Conservation (phyloP, 2,888 invertebrate species). For the Leptogaster cylindrica region DNA sequence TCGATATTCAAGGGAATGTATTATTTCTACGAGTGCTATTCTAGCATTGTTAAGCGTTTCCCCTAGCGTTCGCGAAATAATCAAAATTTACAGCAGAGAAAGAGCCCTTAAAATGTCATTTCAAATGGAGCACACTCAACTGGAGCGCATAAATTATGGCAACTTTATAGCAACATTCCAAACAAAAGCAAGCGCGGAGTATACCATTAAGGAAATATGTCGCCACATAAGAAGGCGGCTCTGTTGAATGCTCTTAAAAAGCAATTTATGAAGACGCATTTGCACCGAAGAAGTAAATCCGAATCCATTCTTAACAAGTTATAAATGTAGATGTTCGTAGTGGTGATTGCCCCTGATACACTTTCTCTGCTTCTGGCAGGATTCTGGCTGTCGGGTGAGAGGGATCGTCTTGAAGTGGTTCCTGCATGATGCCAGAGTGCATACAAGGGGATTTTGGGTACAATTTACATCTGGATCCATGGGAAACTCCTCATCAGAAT, state of each 20-base stretch:
- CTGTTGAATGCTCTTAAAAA: constrained; percentile 47
- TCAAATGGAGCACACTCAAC: constrained; percentile 41
- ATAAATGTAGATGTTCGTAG: constrained; percentile 28
- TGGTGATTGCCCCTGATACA: too few species aligned
- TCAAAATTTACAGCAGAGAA: constrained; percentile 41
- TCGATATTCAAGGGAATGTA: constrained; percentile 10
- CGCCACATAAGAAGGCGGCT: constrained; percentile 45
- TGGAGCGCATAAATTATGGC: constrained; percentile 45
- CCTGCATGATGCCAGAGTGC: too few species aligned
- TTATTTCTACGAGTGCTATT: background rate
- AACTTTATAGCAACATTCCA: constrained; percentile 44
- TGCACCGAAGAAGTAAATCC: constrained; percentile 15
- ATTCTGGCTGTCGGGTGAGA: too few species aligned
- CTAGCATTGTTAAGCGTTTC: background rate
- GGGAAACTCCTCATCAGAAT: too few species aligned
- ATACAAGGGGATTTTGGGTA: too few species aligned
- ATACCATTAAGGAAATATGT: constrained; percentile 47
- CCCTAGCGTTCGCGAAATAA: constrained; percentile 37
- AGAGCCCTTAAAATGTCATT: constrained; percentile 44
- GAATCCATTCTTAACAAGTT: constrained; percentile 25
- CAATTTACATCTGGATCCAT: too few species aligned
- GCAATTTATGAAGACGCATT: constrained; percentile 45
- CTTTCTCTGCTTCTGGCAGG: too few species aligned
- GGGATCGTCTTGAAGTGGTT: too few species aligned
- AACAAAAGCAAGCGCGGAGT: constrained; percentile 39